Percentiles rank a stretch among this genome's conserved stretches.
Conservation (phyloP, 2,888 invertebrate species). For the Pimpla rufipes region DNA sequence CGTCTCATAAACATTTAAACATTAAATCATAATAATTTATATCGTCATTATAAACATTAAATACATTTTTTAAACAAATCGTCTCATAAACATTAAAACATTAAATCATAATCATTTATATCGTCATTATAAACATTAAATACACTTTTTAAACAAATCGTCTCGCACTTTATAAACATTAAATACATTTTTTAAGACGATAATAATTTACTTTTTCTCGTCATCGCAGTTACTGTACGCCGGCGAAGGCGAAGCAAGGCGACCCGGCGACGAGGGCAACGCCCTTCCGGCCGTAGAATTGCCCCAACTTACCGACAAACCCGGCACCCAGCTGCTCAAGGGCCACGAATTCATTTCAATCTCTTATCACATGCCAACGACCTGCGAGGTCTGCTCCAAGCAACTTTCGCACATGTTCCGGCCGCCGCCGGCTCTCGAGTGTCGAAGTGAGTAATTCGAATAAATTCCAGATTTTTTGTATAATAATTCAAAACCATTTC, state of each 20-base stretch:
- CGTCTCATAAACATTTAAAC: slow-evolving; percentile 30
- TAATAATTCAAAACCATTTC: no score
- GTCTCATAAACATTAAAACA: no score
- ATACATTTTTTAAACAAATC: no score
- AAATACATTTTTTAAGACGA: no score
- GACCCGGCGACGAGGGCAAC: slow-evolving; percentile 89
- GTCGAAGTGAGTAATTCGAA: slow-evolving; percentile 90
- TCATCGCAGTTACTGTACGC: slow-evolving; percentile 93
- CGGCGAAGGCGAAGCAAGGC: slow-evolving; percentile 96
- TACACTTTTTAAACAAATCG: no score
- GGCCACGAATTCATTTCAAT: slow-evolving; percentile 98
- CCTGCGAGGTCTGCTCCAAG: slow-evolving; percentile 98
- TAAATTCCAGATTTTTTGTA: not conserved
- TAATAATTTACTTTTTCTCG: slow-evolving; percentile 44
- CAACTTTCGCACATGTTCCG: slow-evolving; percentile 99
- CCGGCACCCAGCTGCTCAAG: slow-evolving; percentile 92
- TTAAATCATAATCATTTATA: no score
- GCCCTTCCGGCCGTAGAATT: slow-evolving; percentile 86
- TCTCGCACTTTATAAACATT: no score
- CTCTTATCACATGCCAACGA: slow-evolving; percentile 98
- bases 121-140: no score
- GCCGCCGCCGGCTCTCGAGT: slow-evolving; percentile 98
- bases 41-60: not conserved
- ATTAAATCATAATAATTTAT: not conserved
- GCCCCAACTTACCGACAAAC: slow-evolving; percentile 87